Percentiles rank a stretch among this genome's conserved stretches.
phyloP scores from a whole-genome alignment of 2,113 vertebrate genomes.

The Cichladusa arquata region DNA sequence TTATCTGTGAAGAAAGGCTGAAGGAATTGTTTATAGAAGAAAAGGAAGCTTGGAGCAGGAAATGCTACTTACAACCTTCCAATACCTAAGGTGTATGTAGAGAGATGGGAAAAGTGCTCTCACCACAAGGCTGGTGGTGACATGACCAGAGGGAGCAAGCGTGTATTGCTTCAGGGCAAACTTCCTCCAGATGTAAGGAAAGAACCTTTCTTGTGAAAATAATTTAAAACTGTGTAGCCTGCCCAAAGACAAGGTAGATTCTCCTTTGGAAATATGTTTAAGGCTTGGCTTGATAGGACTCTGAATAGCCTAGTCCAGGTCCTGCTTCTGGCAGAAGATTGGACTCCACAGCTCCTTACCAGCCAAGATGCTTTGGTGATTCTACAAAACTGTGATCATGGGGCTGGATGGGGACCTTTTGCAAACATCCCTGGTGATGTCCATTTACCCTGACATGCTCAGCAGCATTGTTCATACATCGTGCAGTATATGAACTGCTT shows the following conservation, averaged over 20 bases:
- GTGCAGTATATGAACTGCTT: not conserved
- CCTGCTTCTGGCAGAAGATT: not conserved
- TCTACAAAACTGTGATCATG: not conserved
- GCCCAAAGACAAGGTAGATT: not conserved
- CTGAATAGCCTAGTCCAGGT: not conserved
- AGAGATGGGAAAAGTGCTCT: not conserved
- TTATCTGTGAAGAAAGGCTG: not conserved
- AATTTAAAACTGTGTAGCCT: not conserved
- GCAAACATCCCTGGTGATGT: not conserved
- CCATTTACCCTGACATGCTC: accelerated
- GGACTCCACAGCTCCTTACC: not conserved
- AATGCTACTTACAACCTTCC: not conserved
- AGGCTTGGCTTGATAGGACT: not conserved
- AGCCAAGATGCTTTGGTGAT: accelerated
- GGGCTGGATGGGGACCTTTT: not conserved
- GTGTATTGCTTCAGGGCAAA: not conserved
- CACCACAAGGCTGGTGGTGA: not conserved
- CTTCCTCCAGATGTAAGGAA: not conserved
- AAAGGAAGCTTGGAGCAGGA: not conserved
- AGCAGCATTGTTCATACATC: not conserved
- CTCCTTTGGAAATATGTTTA: not conserved
- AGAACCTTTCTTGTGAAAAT: not conserved
- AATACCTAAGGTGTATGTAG: not conserved
- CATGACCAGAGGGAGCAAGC: not conserved
- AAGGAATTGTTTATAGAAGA: not conserved